These are phyloP conservation scores for Platygyra sinensis DNA, from an alignment of 64 coral and sea anemone species.

Conservation along the genomic window DNA sequence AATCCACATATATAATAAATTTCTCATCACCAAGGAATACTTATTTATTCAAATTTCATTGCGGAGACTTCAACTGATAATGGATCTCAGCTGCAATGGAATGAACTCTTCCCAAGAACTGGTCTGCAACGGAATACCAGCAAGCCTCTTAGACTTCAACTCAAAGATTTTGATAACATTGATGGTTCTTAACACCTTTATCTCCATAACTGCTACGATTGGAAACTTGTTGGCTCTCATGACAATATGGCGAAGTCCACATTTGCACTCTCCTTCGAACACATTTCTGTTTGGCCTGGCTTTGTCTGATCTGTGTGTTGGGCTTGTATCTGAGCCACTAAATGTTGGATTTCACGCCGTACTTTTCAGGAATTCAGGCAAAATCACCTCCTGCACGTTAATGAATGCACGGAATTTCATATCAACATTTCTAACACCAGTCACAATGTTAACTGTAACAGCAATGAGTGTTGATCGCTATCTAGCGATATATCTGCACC, in stretches of 20 bases:
- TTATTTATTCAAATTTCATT: no score
- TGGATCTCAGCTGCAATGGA: not conserved
- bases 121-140: not conserved
- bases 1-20: no score
- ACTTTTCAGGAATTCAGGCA: not conserved
- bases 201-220: not conserved
- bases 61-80: not conserved
- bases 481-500: not conserved
- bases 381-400: not conserved
- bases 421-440: not conserved
- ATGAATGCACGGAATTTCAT: not conserved
- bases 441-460: not conserved
- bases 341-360: not conserved
- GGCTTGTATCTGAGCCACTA: not conserved
- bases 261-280: not conserved
- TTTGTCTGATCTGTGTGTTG: conserved; percentile 21
- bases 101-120: not conserved
- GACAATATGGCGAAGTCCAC: conserved; percentile 15
- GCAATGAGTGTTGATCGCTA: conserved; percentile 1
- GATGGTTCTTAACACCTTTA: not conserved
- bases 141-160: not conserved
- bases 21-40: no score
- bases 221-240: not conserved
- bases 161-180: not conserved
- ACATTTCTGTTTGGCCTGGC: conserved; percentile 11